Conservation (phyloP, 2,888 invertebrate species). For the Drosophila subsilvestris region DNA sequence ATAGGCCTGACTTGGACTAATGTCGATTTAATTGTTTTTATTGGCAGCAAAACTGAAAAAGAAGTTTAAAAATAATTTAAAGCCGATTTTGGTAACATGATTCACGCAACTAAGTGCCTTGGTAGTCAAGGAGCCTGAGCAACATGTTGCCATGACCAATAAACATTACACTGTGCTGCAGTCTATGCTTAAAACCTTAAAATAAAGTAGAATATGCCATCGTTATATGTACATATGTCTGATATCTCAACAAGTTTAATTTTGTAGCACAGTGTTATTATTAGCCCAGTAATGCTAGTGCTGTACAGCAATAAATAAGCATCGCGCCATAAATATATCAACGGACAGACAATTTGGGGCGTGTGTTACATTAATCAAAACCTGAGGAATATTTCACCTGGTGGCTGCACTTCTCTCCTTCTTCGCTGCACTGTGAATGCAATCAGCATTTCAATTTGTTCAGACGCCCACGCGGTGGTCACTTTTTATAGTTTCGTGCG, state of each 20-base stretch:
- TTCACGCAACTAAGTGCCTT: slow-evolving; percentile 5
- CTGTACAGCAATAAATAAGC: slow-evolving; percentile 50
- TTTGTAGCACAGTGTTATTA: slow-evolving; percentile 28
- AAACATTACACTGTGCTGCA: not conserved
- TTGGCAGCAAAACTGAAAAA: slow-evolving; percentile 21
- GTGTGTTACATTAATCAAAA: slow-evolving; percentile 62
- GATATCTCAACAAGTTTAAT: not conserved
- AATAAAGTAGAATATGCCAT: too few relatives aligned
- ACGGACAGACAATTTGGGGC: slow-evolving; percentile 52
- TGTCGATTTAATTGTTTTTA: slow-evolving; percentile 55
- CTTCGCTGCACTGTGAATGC: slow-evolving; percentile 36
- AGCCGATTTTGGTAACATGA: slow-evolving; percentile 18
- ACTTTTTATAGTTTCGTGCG: slow-evolving; percentile 22
- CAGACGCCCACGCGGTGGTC: slow-evolving; percentile 39
- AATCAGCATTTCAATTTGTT: slow-evolving; percentile 54
- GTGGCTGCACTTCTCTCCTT: slow-evolving; percentile 1
- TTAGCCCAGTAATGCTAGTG: slow-evolving; percentile 27
- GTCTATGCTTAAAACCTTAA: too few relatives aligned
- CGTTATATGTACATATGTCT: too few relatives aligned
- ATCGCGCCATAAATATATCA: slow-evolving; percentile 55
- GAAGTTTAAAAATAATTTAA: slow-evolving; percentile 4
- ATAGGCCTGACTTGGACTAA: slow-evolving; percentile 34
- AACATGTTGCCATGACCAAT: slow-evolving; percentile 11
- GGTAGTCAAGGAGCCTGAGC: not conserved
- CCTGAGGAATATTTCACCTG: slow-evolving; percentile 45